Percentiles rank a stretch among this genome's conserved stretches.
phyloP scores from a whole-genome alignment of 2,113 vertebrate species.

The Pavo muticus region DNA sequence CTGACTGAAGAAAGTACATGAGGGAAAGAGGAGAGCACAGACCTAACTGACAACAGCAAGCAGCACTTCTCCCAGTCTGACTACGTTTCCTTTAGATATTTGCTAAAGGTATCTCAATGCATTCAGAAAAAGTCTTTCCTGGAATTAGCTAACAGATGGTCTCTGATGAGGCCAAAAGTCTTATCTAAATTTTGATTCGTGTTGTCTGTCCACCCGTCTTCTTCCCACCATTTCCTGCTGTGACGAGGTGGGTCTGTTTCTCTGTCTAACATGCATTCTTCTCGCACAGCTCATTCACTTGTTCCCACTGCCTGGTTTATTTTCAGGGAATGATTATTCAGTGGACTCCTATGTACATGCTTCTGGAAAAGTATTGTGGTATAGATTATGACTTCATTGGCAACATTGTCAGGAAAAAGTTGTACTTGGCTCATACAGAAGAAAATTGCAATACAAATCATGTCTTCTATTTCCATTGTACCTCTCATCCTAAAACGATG shows the following conservation, averaged over 20 bases:
- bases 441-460: slow-evolving; percentile 42
- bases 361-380: slow-evolving; percentile 65
- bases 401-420: slow-evolving; percentile 42
- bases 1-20: not conserved
- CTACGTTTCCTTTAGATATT: not conserved
- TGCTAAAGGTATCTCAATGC: not conserved
- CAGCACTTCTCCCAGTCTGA: not conserved
- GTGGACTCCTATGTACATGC: slow-evolving; percentile 36
- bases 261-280: slow-evolving; percentile 6
- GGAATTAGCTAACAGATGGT: not conserved
- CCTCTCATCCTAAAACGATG: not conserved
- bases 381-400: slow-evolving; percentile 48
- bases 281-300: slow-evolving; percentile 47
- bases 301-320: slow-evolving; percentile 33
- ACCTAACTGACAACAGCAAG: not conserved
- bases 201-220: not conserved
- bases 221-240: slow-evolving; percentile 63
- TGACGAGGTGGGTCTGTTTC: not conserved
- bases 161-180: not conserved
- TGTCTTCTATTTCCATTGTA: slow-evolving; percentile 29
- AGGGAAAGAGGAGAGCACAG: not conserved
- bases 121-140: not conserved
- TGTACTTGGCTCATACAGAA: slow-evolving; percentile 26
- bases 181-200: not conserved
- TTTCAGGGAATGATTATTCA: slow-evolving; percentile 52